Conservation (phyloP, 2,888 invertebrate species). For the Eumacrocentrus americanus region DNA sequence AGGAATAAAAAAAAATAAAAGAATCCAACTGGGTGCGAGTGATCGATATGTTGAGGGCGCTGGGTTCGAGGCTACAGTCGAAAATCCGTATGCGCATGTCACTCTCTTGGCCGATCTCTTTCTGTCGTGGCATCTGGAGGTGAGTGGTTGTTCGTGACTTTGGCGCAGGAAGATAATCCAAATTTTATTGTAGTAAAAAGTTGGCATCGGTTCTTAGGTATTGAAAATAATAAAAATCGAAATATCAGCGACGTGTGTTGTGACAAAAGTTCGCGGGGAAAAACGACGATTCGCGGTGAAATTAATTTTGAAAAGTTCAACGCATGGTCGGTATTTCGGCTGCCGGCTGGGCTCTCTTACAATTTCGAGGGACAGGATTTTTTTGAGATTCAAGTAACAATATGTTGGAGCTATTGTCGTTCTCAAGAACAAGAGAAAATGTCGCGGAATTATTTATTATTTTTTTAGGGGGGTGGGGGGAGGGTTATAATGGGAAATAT, state of each 20-base stretch:
- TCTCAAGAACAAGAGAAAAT: neutral
- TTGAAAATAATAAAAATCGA: constrained; percentile 43
- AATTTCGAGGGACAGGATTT: neutral
- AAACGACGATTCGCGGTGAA: constrained; percentile 31
- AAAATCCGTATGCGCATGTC: constrained; percentile 58
- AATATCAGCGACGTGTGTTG: constrained; percentile 43
- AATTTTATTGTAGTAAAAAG: constrained; percentile 39
- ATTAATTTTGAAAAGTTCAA: constrained; percentile 29
- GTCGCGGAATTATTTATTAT: neutral
- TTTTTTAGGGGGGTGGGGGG: too few relatives aligned
- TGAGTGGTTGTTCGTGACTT: constrained; percentile 56
- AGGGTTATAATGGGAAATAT: too few relatives aligned
- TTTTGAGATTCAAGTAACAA: neutral
- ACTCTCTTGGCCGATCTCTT: constrained; percentile 57
- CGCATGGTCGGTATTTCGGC: constrained; percentile 32
- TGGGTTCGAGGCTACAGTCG: constrained; percentile 45
- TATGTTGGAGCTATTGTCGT: neutral
- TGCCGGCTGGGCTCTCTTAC: constrained; percentile 29
- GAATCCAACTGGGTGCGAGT: constrained; percentile 25
- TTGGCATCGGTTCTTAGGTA: constrained; percentile 49
- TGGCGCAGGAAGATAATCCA: constrained; percentile 47
- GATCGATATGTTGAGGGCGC: constrained; percentile 45
- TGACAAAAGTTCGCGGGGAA: constrained; percentile 46
- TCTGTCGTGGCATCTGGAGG: constrained; percentile 61
- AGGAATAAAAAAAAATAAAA: too few relatives aligned